phyloP scores from a whole-genome alignment of 2,113 vertebrate species.

The Phalacrocorax carbo region DNA sequence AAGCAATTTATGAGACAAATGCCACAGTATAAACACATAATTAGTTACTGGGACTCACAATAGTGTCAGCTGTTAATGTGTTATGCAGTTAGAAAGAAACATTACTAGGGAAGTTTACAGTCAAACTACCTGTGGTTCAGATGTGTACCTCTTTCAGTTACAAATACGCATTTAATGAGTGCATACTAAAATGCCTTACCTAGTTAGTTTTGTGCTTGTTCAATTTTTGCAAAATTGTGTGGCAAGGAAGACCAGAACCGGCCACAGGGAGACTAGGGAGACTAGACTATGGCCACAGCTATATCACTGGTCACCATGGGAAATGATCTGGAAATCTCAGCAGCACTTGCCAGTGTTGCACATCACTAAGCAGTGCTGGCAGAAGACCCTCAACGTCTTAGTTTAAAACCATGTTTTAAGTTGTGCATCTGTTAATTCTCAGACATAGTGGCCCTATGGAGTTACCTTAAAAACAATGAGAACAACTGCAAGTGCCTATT shows the following conservation, averaged over 20 bases:
- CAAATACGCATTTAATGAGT: neutral
- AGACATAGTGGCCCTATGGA: neutral
- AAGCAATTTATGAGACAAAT: neutral
- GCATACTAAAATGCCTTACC: neutral
- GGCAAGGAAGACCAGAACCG: neutral
- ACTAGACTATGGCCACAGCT: neutral
- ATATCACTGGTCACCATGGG: accelerated
- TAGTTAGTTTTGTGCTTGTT: neutral
- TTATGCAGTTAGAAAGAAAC: neutral
- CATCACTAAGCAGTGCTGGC: neutral
- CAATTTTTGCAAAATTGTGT: accelerated
- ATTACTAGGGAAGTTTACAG: neutral
- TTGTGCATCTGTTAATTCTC: neutral
- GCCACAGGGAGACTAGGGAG: neutral
- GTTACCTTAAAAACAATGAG: neutral
- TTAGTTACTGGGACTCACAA: neutral
- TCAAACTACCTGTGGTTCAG: neutral
- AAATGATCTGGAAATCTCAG: neutral
- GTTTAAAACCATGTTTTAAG: neutral
- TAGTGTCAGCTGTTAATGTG: neutral
- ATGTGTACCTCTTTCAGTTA: neutral
- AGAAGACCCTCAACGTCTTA: neutral
- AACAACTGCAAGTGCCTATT: neutral
- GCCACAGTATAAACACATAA: neutral
- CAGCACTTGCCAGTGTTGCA: neutral